phyloP scores from a whole-genome alignment of 2,113 vertebrate genomes.

The Trogon surrucura region DNA sequence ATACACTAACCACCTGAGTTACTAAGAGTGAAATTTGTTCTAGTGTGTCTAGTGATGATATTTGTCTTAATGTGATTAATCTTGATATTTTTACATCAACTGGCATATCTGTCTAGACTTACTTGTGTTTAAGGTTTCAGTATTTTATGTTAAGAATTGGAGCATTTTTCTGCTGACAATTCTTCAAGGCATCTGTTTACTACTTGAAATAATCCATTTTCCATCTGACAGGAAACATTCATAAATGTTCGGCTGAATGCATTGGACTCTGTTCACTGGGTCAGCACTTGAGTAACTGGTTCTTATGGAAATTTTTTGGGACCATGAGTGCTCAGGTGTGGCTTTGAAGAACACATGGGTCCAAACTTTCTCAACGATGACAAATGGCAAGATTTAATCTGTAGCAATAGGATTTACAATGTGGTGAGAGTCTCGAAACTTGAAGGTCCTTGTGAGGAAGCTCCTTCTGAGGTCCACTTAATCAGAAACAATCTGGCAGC shows the following conservation, averaged over 20 bases:
- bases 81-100: background rate
- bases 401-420: background rate
- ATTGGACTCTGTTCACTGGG: background rate
- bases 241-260: background rate
- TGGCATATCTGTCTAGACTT: background rate
- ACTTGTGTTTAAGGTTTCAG: background rate
- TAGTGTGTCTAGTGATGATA: background rate
- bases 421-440: background rate
- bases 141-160: background rate
- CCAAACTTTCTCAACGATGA: background rate
- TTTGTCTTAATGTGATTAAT: background rate
- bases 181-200: background rate
- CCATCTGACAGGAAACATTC: background rate
- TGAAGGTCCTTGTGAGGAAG: background rate
- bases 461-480: background rate
- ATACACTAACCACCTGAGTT: background rate
- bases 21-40: background rate
- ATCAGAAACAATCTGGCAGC: background rate
- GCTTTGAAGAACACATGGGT: background rate
- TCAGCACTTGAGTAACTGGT: background rate
- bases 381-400: background rate
- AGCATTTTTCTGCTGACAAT: background rate
- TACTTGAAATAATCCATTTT: background rate
- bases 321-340: background rate
- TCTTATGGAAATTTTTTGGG: background rate